A percentile compares a stretch with the other conserved stretches of the same genome.
These are phyloP conservation scores for Todiramphus chloris DNA, from an alignment of 2,113 vertebrate species.

Conservation along the genomic window DNA sequence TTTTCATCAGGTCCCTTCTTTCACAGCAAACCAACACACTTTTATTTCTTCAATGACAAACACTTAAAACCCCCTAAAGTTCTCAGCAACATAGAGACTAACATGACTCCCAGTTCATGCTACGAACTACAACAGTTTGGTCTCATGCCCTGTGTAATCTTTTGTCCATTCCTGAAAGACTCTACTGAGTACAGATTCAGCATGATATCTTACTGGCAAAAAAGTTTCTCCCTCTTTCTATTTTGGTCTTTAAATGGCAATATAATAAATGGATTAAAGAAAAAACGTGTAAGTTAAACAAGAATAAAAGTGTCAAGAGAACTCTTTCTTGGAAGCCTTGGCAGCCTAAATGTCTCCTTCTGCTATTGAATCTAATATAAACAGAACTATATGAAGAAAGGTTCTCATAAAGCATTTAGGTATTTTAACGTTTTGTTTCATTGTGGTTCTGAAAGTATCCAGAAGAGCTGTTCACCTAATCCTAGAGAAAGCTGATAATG, in stretches of 20 bases:
- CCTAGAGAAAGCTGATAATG: background rate
- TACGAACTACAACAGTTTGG: background rate
- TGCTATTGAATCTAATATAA: background rate
- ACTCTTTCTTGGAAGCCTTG: background rate
- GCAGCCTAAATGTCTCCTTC: background rate
- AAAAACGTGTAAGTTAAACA: background rate
- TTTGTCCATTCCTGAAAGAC: background rate
- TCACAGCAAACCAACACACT: background rate
- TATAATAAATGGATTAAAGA: background rate
- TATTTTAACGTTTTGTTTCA: background rate
- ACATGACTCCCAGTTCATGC: background rate
- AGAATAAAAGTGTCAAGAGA: background rate
- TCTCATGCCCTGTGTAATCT: background rate
- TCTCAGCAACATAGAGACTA: background rate
- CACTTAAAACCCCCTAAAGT: background rate
- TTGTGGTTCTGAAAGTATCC: background rate
- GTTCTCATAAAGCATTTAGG: background rate
- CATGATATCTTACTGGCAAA: background rate
- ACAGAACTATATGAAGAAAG: background rate
- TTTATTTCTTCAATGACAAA: background rate
- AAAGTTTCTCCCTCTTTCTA: background rate
- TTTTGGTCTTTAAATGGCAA: background rate
- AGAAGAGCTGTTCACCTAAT: background rate
- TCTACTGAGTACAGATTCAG: background rate
- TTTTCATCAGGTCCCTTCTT: background rate